Evolutionary conservation across 2,888 invertebrate genomes (phyloP), one percentile per base, ranked within the genome.

Genomic region (Chrysodeixis includens): DNA sequence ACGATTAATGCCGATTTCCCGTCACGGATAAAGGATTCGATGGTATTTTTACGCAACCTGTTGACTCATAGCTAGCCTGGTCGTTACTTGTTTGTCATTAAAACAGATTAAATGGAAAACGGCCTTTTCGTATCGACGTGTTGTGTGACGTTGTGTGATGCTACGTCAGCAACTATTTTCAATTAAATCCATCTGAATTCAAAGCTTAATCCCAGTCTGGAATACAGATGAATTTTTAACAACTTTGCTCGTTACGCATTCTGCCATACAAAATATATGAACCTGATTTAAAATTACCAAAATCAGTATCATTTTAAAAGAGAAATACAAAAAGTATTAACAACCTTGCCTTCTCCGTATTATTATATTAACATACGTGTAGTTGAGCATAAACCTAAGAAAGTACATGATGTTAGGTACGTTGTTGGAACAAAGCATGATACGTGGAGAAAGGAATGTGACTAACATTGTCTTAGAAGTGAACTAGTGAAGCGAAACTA

Each of bases 1-100:
- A 83, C 88, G 86, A 89, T 88, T 87, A 87, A 87, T 86, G 83
- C 74, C 83, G 84, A 88, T 90, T 86, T 86, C 81, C 85, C 79
- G 78, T 79, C 79, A 74, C 82, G 82, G 85, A 83, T 86, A 86
- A 85, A 86, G 75, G 72, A 70, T 82, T 83, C 72, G 68, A 76
- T 80, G 77, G 66, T 72, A 78, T 69, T 79, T 81, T 82, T 82
- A 77, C 78, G 78, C 74, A 76, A 87, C 86, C 85, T 88, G 88
- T 88, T 87, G 85, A 84, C 83, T 74, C 62, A 61, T 60, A 51
- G 30, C 52, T 49, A 30, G 18, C 30, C 51, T 54, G 60, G 46
- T 69, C 60, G 57, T 59, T 65, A 58, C 62, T 63, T 68, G 70
- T 57, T 66, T 56, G 56, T 61, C 68, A 66, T 69, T 68, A 76